A percentile compares a stretch with the other conserved stretches of the same genome.
phyloP scores from a whole-genome alignment of 2,888 invertebrate genomes.

The Trichogramma evanescens region DNA sequence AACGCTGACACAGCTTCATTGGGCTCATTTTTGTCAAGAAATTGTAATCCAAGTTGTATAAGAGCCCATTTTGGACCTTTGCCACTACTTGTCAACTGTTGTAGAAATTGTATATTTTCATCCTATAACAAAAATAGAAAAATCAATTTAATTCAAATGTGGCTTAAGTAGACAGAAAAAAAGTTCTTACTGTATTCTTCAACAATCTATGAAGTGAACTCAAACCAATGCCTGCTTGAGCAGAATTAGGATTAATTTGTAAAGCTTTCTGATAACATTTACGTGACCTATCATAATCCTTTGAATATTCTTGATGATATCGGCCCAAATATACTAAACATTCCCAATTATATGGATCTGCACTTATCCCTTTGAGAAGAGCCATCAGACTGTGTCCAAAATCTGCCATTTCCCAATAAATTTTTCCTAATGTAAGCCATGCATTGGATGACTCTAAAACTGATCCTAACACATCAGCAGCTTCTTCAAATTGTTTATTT shows the following conservation, averaged over 20 bases:
- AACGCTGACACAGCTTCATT: slow-evolving; percentile 70
- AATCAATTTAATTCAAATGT: not conserved
- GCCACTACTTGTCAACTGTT: slow-evolving; percentile 48
- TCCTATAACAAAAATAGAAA: slow-evolving; percentile 45
- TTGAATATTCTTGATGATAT: slow-evolving; percentile 59
- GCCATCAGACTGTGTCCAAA: slow-evolving; percentile 58
- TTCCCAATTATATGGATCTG: slow-evolving; percentile 66
- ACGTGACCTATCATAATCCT: slow-evolving; percentile 65
- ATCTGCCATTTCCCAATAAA: slow-evolving; percentile 56
- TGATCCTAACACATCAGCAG: slow-evolving; percentile 51
- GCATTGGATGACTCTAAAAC: slow-evolving; percentile 49
- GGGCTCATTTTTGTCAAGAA: slow-evolving; percentile 66
- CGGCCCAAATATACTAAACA: slow-evolving; percentile 72
- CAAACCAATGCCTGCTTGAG: slow-evolving; percentile 63
- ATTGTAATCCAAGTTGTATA: slow-evolving; percentile 76
- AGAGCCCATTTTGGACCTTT: slow-evolving; percentile 67
- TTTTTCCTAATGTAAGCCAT: slow-evolving; percentile 56
- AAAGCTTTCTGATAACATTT: slow-evolving; percentile 82
- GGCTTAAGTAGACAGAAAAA: not conserved
- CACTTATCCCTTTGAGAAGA: slow-evolving; percentile 57
- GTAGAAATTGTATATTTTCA: slow-evolving; percentile 57
- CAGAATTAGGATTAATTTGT: slow-evolving; percentile 62
- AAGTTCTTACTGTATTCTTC: slow-evolving; percentile 54
- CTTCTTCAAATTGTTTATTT: slow-evolving; percentile 52
- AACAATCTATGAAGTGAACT: slow-evolving; percentile 68